Percentiles rank a stretch among this genome's conserved stretches.
phyloP scores from a whole-genome alignment of 2,888 invertebrate species.

The Aspidiotus destructor region DNA sequence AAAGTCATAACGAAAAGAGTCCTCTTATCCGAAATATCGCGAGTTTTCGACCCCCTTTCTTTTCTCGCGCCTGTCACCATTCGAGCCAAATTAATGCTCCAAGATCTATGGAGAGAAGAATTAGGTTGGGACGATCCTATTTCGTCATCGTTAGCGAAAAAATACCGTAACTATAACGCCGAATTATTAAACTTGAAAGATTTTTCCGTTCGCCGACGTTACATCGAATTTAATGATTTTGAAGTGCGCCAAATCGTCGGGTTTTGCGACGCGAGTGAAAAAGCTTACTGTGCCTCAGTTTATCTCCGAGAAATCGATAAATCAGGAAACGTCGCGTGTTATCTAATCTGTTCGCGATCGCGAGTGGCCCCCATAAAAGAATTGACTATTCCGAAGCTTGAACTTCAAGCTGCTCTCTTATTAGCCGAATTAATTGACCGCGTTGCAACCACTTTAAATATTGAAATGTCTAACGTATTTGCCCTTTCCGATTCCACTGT shows the following conservation, averaged over 20 bases:
- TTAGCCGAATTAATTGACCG: conserved; percentile 30
- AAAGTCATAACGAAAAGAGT: neutral
- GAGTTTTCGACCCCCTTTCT: neutral
- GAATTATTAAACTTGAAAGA: conserved; percentile 16
- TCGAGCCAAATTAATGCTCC: conserved; percentile 5
- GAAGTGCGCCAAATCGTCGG: conserved; percentile 29
- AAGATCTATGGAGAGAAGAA: neutral
- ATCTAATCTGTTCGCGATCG: conserved; percentile 48
- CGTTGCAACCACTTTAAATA: conserved; percentile 4
- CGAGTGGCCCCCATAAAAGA: conserved; percentile 34
- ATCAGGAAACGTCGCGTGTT: conserved; percentile 42
- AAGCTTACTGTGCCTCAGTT: conserved; percentile 30
- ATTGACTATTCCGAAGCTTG: conserved; percentile 33
- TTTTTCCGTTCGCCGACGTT: conserved; percentile 22
- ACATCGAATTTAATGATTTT: neutral
- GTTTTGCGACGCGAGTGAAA: conserved; percentile 35
- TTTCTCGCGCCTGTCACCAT: conserved; percentile 2
- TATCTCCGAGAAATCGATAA: conserved; percentile 33
- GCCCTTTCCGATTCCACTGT: conserved; percentile 22
- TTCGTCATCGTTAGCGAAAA: neutral
- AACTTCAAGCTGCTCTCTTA: conserved; percentile 34
- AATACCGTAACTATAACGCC: neutral
- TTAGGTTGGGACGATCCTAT: conserved; percentile 3
- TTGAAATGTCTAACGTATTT: neutral
- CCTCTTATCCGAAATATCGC: conserved; percentile 8